Evolutionary conservation across 1,140 invertebrate species (phyloP).

Genomic region (Diachasma alloeum): DNA sequence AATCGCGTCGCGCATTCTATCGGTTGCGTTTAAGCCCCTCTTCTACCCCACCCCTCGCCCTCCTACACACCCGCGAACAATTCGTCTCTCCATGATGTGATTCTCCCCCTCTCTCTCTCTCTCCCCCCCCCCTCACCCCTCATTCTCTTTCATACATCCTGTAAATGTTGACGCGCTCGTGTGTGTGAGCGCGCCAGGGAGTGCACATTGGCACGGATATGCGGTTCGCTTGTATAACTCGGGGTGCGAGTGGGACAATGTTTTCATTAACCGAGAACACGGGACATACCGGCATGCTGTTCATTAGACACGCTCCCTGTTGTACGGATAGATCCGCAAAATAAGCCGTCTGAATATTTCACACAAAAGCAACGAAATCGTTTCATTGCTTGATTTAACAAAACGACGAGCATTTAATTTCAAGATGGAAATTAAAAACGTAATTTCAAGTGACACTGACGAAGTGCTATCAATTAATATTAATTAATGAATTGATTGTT

Average conservation of each 20-base stretch:
- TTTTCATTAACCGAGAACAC: slow-evolving; percentile 25
- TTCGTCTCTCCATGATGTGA: not conserved
- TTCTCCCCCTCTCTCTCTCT: not conserved
- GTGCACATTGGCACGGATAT: slow-evolving; percentile 3
- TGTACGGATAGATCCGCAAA: not conserved
- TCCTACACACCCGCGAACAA: not conserved
- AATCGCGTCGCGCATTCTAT: slow-evolving; percentile 13
- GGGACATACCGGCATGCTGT: slow-evolving; percentile 7
- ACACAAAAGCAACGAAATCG: not conserved
- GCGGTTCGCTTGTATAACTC: slow-evolving; percentile 8
- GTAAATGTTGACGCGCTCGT: not conserved
- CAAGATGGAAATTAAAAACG: too few species aligned
- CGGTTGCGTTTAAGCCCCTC: not conserved
- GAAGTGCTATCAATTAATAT: too few species aligned
- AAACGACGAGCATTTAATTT: too few species aligned
- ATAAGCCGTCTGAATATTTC: slow-evolving; percentile 2
- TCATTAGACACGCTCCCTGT: slow-evolving; percentile 7
- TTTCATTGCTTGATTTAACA: not conserved
- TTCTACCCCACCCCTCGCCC: not conserved
- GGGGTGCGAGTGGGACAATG: slow-evolving; percentile 15
- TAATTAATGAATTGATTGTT: too few species aligned
- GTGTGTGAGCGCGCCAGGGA: not conserved
- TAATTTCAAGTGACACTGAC: too few species aligned
- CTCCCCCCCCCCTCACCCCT: not conserved
- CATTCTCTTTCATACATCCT: not conserved